phyloP scores from a whole-genome alignment of 2,113 vertebrate species.

The Apodemus speciosus region DNA sequence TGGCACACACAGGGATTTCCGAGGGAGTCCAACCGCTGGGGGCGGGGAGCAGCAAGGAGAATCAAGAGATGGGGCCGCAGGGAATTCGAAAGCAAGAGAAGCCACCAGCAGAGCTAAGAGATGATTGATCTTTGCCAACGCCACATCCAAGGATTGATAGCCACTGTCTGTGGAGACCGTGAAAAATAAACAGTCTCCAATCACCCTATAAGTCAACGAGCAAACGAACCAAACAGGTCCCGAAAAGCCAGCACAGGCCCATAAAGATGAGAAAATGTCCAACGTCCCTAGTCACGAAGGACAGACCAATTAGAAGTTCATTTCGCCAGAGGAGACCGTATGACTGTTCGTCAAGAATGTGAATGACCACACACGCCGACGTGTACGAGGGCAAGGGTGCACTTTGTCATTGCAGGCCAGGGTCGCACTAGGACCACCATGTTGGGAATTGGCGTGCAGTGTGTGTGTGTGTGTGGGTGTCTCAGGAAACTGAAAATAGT shows the following conservation, averaged over 20 bases:
- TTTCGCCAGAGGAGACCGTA: background rate
- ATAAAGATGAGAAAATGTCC: background rate
- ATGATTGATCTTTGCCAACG: background rate
- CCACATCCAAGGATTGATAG: background rate
- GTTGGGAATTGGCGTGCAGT: background rate
- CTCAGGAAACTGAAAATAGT: background rate
- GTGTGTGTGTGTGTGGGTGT: no score
- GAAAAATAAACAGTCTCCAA: background rate
- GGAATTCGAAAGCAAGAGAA: background rate
- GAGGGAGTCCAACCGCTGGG: background rate
- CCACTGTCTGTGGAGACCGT: background rate
- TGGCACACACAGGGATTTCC: background rate
- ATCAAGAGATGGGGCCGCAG: background rate
- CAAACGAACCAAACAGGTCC: background rate
- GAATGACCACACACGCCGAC: background rate
- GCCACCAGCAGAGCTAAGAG: no score
- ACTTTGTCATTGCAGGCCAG: background rate
- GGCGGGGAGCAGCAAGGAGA: background rate
- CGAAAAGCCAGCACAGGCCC: background rate
- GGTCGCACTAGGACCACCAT: background rate
- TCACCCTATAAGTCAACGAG: background rate
- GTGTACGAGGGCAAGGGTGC: accelerated
- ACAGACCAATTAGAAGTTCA: background rate
- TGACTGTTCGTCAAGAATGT: background rate
- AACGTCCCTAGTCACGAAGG: background rate